Conservation (phyloP, 1,140 invertebrate genomes). For the Drosophila quadrilineata region DNA sequence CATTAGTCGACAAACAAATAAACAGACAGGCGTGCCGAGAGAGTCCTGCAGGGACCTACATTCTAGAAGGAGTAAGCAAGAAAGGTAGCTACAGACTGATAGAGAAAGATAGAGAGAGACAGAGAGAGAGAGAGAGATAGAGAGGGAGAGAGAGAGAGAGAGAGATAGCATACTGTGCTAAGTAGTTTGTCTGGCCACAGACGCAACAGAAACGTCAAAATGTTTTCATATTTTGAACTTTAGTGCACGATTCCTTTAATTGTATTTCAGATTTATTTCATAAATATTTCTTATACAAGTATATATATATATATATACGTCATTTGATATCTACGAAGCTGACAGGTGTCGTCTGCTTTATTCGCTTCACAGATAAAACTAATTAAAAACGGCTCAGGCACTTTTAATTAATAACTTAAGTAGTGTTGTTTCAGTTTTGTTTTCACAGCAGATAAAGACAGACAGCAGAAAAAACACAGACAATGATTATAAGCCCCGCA, state of each 20-base stretch:
- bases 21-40: slow-evolving; percentile 2
- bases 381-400: slow-evolving; percentile 35
- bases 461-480: too few relatives aligned
- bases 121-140: not conserved
- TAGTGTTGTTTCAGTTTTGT: not conserved
- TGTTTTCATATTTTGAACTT: too few relatives aligned
- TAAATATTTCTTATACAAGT: not conserved
- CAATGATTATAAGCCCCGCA: too few relatives aligned
- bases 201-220: slow-evolving; percentile 36
- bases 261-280: too few relatives aligned
- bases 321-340: too few relatives aligned
- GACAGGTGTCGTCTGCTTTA: not conserved
- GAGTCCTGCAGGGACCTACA: too few relatives aligned
- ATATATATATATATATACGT: too few relatives aligned
- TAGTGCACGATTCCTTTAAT: too few relatives aligned
- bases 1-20: slow-evolving; percentile 48
- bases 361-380: slow-evolving; percentile 16
- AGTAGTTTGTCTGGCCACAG: slow-evolving; percentile 16
- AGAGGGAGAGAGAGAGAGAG: slow-evolving; percentile 10
- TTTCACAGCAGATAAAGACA: not conserved
- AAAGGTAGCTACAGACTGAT: too few relatives aligned
- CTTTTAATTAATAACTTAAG: slow-evolving; percentile 27
- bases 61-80: too few relatives aligned
- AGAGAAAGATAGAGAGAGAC: too few relatives aligned
- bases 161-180: slow-evolving; percentile 2